Percentiles rank a stretch among this genome's conserved stretches.
phyloP scores from a whole-genome alignment of 2,113 vertebrate species.

The Sylvia atricapilla region DNA sequence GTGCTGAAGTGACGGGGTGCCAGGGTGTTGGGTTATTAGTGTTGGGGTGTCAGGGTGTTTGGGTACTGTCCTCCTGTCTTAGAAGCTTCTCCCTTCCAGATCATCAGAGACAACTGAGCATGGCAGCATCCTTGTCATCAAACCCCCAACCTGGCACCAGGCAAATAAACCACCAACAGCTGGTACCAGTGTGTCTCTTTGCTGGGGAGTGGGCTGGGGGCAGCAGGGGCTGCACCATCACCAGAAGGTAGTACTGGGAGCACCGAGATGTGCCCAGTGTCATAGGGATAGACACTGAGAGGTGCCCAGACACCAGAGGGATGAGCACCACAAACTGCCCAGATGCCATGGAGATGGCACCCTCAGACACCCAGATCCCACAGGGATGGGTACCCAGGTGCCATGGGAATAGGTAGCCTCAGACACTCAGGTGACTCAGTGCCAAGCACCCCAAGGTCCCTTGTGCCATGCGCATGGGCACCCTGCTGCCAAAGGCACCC shows the following conservation, averaged over 20 bases:
- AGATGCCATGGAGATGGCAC: neutral
- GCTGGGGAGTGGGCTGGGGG: neutral
- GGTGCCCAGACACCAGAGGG: neutral
- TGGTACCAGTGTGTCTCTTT: neutral
- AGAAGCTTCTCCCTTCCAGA: neutral
- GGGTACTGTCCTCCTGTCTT: neutral
- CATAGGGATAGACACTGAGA: neutral
- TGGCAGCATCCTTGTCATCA: fast-evolving
- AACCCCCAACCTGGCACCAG: fast-evolving
- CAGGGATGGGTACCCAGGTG: fast-evolving
- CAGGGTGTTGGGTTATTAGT: fast-evolving
- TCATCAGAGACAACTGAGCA: neutral
- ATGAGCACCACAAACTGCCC: no score
- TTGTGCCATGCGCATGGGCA: neutral
- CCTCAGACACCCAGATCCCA: neutral
- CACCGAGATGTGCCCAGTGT: neutral
- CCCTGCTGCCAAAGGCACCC: neutral
- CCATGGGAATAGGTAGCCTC: fast-evolving
- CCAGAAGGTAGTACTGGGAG: neutral
- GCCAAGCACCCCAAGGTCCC: neutral
- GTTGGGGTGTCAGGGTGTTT: neutral
- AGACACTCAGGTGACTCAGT: neutral
- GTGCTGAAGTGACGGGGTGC: neutral
- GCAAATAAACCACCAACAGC: neutral
- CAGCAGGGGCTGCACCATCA: neutral